Base-by-base conservation (phyloP, 1,140 invertebrate species). In the Drosophila rhopaloa region DNA sequence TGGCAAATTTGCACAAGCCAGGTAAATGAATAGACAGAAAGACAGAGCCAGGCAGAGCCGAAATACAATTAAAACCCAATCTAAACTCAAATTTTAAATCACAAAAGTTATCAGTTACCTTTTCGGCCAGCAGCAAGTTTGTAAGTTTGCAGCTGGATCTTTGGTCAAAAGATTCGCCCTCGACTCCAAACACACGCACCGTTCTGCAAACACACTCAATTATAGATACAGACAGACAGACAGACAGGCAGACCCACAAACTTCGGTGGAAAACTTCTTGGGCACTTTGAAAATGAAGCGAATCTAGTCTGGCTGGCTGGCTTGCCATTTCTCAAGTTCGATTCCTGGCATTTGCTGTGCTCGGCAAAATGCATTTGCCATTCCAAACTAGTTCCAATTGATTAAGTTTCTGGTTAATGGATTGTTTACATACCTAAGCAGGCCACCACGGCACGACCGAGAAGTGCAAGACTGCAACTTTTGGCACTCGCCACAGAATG, bases 361-460 rank as follows among this genome's bases (percentile, higher is more conserved):
- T 81, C 61, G 68, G 67, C 73, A 65, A 76, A 88, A 70, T 79
- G 83, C 83, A 88, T 82, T 86, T 88, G 71, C 83, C 65, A 82
- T 86, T 88, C 83, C 72, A 79, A 82, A 79, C 83, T 76, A 74
- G 83, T 86, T 86, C 77, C 83, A 88, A 88, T 88, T 88, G 83
- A 88, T 88, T 88, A 88, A 88, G 83, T 88, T 86, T 77, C 79
- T 88, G 83, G 83, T 88, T 88, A 88, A 88, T 88, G 83, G 83
- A 83, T 88, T 88, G 83, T 82, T 83, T 86, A 76, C 79, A 88
- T 83, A 88, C 75, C 81, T 82, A 76, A 70, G 75, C 73, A 67
- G 62, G 72, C 55, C 40, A 38, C 32, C 54, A 50, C 16, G 48
- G 19, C 54, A 32, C 29, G 29, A 7, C 29, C 29, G n/a, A 44